Base-by-base conservation (phyloP, 1,140 invertebrate genomes). In the Brachionus plicatilis region DNA sequence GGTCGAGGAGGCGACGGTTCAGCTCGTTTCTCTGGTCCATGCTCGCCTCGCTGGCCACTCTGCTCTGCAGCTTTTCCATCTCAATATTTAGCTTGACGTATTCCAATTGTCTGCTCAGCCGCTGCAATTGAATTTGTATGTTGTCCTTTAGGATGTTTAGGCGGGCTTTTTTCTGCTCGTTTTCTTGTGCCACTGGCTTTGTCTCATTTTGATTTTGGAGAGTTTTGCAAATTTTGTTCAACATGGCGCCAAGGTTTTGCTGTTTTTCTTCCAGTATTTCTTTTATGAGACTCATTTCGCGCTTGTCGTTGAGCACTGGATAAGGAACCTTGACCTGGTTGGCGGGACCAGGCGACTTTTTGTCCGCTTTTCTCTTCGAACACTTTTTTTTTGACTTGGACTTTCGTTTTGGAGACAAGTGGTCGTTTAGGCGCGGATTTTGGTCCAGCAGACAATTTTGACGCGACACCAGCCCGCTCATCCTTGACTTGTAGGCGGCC, bases 291-390 rank as follows among this genome's bases (percentile, higher is more conserved):
- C 3, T 14, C 79, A 82, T 82, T 14, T 82, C 79, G 0, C 79
- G 79, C 17, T 82, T 82, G n/a, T 82, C 79, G 24, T 82, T 82
- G 20, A 82, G 11, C 24, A 82, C 79, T 20, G 79, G 79, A 41
- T 82, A 82, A 0, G 79, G 79, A 20, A 82, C 8, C 45, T 82
- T 82, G 9, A 68, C 12, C 7, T 20, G 20, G 50, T 76, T 76
- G 4, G 41, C 6, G 43, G 70, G 20, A 7, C 2, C 20, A 53
- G 43, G 17, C 12, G 50, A 41, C 65, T 33, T 65, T 41, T 41
- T 65, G 5, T 11, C 0, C 6, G 2, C 20, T 82, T 27, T 60
- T 12, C 3, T 33, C 8, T 68, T 82, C 53, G 17, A 37, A 2
- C 20, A 41, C 14, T 20, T 60, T 47, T 82, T 82, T 5, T 41